These are phyloP conservation scores for Acipenser oxyrinchus DNA, from an alignment of 2,797 vertebrate genomes.

Conservation along the genomic window DNA sequence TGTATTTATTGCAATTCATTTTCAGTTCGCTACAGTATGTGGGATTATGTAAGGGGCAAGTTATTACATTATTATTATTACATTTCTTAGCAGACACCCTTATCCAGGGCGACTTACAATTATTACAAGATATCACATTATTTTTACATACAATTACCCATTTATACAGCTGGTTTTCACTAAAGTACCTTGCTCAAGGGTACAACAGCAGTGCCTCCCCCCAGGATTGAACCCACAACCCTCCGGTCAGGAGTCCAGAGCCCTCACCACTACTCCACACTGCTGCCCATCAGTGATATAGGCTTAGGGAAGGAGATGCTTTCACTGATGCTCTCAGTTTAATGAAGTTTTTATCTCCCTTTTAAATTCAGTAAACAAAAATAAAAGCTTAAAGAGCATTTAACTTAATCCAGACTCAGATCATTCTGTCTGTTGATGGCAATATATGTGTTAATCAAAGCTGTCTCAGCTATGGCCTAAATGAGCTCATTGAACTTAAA, in stretches of 20 bases:
- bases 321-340: not conserved
- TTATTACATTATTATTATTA: too few species aligned
- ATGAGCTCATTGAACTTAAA: not conserved
- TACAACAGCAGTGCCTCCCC: too few species aligned
- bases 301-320: not conserved
- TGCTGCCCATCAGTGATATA: not conserved
- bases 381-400: not conserved
- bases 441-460: not conserved
- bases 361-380: not conserved
- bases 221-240: too few species aligned
- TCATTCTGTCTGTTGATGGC: not conserved
- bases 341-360: constrained; percentile 4
- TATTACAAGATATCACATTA: too few species aligned
- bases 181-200: too few species aligned
- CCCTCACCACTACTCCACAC: too few species aligned
- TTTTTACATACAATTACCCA: too few species aligned
- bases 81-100: too few species aligned
- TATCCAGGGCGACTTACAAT: too few species aligned
- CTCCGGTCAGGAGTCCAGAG: too few species aligned
- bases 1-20: too few species aligned
- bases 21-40: not conserved
- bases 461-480: not conserved
- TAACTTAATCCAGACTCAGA: not conserved
- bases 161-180: too few species aligned
- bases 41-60: not conserved